Evolutionary conservation across 2,888 invertebrate genomes (phyloP).

Genomic region (Mechanitis mazaeus): DNA sequence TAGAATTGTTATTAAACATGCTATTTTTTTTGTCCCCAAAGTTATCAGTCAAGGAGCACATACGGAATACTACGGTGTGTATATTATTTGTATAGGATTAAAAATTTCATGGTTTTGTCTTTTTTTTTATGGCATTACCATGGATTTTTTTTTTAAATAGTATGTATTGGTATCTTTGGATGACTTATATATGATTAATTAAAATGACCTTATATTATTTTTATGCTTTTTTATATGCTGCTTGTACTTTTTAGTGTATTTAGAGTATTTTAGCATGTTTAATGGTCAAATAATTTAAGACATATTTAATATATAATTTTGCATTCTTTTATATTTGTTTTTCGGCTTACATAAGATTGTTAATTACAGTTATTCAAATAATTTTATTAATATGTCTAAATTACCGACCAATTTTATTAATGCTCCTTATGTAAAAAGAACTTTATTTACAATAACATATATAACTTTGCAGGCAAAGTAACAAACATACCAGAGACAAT

Average conservation of each 20-base stretch:
- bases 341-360: not conserved
- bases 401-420: too few relatives aligned
- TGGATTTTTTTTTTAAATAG: constrained; percentile 5
- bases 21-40: constrained; percentile 53
- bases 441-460: too few relatives aligned
- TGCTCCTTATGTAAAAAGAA: too few relatives aligned
- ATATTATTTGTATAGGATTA: constrained; percentile 32
- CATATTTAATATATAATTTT: not conserved
- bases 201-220: not conserved
- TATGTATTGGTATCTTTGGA: not conserved
- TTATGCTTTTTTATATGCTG: constrained; percentile 4
- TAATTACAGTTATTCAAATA: not conserved
- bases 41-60: constrained; percentile 65
- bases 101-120: constrained; percentile 8
- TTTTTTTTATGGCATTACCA: not conserved
- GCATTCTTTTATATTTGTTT: not conserved
- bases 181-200: not conserved
- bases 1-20: constrained; percentile 33
- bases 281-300: not conserved
- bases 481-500: constrained; percentile 99
- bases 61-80: constrained; percentile 68
- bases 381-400: too few relatives aligned
- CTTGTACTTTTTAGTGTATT: not conserved
- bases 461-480: constrained; percentile 84
- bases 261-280: not conserved